Base-by-base conservation (phyloP, 2,113 vertebrate species). In the Laticauda colubrina region DNA sequence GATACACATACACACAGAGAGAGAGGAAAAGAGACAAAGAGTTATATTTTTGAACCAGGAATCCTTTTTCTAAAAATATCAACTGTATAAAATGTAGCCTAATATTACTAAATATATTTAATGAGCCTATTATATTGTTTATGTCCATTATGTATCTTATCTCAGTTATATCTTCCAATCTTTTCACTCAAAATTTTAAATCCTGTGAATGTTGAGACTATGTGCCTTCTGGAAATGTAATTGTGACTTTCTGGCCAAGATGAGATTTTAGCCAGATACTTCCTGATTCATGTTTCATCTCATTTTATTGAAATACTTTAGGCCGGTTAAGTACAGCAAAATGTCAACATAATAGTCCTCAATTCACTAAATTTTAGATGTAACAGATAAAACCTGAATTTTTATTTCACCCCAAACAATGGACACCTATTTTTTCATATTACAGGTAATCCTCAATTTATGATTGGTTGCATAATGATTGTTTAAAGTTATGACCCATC, bases 1-100 rank as follows among this genome's bases (percentile, higher is more conserved):
- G 1, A n/a, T 12, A 57, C 23, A 69, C 29, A 0, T 0, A 24
- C 7, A 34, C 2, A 39, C 3, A 39, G 10, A 23, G 20, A 15
- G 4, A n/a, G 64, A n/a, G 64, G 5, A 2, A 89, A 12, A 51
- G 24, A 23, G 48, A 51, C 6, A 51, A 6, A 20, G 61, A 56
- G 7, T 9, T 92, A 55, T 0, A 8, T 9, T 92, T 53, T 0
- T 6, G 0, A n/a, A 92, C 90, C 59, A 85, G 53, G 26, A 86
- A 93, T 85, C 10, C 54, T 51, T 91, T 51, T 85, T 29, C 21
- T 15, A 39, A 91, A 94, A 20, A 86, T 7, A 69, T 3, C 26
- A 48, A 91, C 15, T 1, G 15, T 88, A 64, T n/a, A 88, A 92
- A 53, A 88, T 14, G 9, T 24, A 59, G 5, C 43, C 20, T 29